Conservation (phyloP, 2,888 invertebrate genomes). For the Tinea trinotella region DNA sequence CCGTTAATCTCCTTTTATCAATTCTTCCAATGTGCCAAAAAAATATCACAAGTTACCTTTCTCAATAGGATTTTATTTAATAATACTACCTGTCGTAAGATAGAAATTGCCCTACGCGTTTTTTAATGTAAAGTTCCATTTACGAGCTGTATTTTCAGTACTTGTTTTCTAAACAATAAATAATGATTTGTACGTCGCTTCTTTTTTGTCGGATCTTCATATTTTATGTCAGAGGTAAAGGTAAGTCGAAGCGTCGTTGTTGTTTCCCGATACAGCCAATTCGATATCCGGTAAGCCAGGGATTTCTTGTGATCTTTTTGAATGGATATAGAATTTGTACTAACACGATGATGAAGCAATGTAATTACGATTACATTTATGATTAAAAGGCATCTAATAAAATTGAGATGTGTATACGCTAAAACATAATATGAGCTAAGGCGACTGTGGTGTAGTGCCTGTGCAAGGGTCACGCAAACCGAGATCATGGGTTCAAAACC, state of each 20-base stretch:
- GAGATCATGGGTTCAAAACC: too few species aligned
- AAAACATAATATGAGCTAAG: too few species aligned
- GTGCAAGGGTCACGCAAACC: too few species aligned
- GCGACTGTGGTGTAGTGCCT: too few species aligned
- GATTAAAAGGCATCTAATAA: neutral
- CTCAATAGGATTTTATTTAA: too few species aligned
- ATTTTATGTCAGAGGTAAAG: constrained; percentile 41
- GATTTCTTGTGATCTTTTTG: neutral
- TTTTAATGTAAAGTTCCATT: neutral
- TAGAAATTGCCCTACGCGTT: neutral
- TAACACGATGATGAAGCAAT: too few species aligned
- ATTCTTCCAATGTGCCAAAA: too few species aligned
- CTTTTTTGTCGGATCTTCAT: constrained; percentile 50
- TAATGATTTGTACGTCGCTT: constrained; percentile 58
- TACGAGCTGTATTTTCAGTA: constrained; percentile 39
- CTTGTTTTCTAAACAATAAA: constrained; percentile 67
- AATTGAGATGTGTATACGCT: too few species aligned
- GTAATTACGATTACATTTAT: neutral
- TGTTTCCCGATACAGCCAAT: constrained; percentile 34
- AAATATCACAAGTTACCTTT: too few species aligned
- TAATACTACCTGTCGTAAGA: neutral
- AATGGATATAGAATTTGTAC: too few species aligned
- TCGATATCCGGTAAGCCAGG: constrained; percentile 31
- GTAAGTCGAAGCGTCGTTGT: constrained; percentile 32
- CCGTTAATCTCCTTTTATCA: too few species aligned